phyloP scores from a whole-genome alignment of 1,140 invertebrate species.

The Lysiphlebus fabarum region DNA sequence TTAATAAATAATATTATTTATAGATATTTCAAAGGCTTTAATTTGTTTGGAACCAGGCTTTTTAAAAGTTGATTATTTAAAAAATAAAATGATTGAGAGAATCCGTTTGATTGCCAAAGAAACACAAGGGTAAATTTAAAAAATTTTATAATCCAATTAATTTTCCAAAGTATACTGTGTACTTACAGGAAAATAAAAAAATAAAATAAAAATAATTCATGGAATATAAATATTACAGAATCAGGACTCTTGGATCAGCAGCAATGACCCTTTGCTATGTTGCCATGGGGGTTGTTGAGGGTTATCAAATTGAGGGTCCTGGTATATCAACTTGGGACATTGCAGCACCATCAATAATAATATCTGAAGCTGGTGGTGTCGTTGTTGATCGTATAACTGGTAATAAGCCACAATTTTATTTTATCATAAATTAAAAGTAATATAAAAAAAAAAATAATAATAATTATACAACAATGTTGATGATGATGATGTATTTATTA shows the following conservation, averaged over 20 bases:
- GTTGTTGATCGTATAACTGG: constrained; percentile 72
- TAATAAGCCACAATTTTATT: constrained; percentile 43
- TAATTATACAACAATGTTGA: constrained; percentile 13
- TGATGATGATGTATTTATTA: too few species aligned
- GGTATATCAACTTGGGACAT: constrained; percentile 76
- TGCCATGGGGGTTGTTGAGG: constrained; percentile 68
- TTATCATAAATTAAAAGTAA: background rate
- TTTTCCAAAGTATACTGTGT: too few species aligned
- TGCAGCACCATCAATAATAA: constrained; percentile 70
- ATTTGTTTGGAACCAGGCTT: constrained; percentile 46
- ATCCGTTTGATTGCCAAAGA: constrained; percentile 35
- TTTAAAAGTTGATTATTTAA: constrained; percentile 41
- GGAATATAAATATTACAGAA: constrained; percentile 47
- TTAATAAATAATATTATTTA: constrained; percentile 11
- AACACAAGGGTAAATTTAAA: constrained; percentile 40
- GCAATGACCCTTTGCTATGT: constrained; percentile 73
- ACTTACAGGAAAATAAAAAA: background rate
- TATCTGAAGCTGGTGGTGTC: constrained; percentile 75
- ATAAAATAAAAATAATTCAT: too few species aligned
- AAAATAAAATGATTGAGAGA: constrained; percentile 42
- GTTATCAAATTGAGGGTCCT: constrained; percentile 74
- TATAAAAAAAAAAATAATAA: constrained; percentile 5
- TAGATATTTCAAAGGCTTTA: constrained; percentile 44
- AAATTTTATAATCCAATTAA: background rate
- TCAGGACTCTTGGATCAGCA: constrained; percentile 71